A percentile compares a stretch with the other conserved stretches of the same genome.
Conservation (phyloP, 2,797 vertebrate species). For the Denticeps clupeoides region DNA sequence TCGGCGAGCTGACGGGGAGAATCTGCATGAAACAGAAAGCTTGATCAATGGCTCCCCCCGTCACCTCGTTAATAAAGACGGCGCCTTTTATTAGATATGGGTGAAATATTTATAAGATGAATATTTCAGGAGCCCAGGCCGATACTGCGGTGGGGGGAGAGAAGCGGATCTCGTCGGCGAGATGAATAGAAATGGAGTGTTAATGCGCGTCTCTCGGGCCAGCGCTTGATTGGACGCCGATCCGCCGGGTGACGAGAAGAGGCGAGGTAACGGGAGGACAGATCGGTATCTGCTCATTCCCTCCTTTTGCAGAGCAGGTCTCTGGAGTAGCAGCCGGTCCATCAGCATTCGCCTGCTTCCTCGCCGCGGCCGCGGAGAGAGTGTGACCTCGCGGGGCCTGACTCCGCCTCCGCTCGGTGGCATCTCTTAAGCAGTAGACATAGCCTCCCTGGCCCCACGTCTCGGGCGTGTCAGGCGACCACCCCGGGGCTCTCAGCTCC, state of each 20-base stretch:
- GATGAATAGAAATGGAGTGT: slow-evolving; percentile 3
- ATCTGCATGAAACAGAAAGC: slow-evolving; percentile 61
- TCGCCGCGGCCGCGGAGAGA: not conserved
- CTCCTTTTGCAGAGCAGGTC: not conserved
- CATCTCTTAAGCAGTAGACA: not conserved
- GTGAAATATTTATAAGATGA: slow-evolving; percentile 36
- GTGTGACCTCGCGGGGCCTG: not conserved
- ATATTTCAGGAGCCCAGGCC: slow-evolving; percentile 26
- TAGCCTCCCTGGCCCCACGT: not conserved
- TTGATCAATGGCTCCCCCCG: slow-evolving; percentile 59
- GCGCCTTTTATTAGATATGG: slow-evolving; percentile 47
- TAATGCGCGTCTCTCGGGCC: no score
- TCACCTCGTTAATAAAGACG: slow-evolving; percentile 63
- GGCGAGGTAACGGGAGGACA: slow-evolving; percentile 4
- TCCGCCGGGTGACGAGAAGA: no score
- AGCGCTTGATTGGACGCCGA: no score
- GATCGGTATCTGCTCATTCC: not conserved
- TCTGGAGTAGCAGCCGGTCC: not conserved
- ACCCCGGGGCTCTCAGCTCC: not conserved
- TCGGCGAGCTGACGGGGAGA: no score
- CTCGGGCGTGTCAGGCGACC: not conserved
- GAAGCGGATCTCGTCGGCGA: no score
- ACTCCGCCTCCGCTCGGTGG: not conserved
- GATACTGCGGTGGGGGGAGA: slow-evolving; percentile 13
- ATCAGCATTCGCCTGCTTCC: not conserved